Percentiles rank a stretch among this genome's conserved stretches.
These are phyloP conservation scores for Eufriesea mexicana DNA, from an alignment of 1,140 invertebrate species.

Conservation along the genomic window DNA sequence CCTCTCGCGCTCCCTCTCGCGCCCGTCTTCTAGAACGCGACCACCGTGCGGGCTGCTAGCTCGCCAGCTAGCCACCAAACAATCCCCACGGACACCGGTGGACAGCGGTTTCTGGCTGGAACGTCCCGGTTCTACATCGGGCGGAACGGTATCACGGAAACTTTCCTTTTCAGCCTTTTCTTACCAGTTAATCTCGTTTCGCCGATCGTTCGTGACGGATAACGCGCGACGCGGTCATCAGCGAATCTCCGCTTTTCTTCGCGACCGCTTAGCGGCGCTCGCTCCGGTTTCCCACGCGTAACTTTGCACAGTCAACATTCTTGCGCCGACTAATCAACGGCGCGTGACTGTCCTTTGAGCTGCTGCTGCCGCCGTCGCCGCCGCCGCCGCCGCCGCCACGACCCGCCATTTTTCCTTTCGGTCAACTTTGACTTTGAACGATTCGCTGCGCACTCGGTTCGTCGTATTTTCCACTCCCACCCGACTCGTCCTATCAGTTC, in stretches of 20 bases:
- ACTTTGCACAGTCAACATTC: constrained; percentile 46
- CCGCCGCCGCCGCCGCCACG: constrained; percentile 12
- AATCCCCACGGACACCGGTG: not conserved
- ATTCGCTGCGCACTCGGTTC: not conserved
- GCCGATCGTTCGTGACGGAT: constrained; percentile 20
- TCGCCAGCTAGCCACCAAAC: not conserved
- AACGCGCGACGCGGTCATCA: not conserved
- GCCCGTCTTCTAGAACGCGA: constrained; percentile 26
- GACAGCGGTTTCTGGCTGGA: not conserved
- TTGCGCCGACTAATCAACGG: constrained; percentile 44
- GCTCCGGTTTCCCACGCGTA: constrained; percentile 39
- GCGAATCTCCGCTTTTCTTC: not conserved
- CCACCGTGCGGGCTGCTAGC: not conserved
- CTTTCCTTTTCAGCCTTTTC: constrained; percentile 26
- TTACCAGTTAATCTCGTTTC: not conserved
- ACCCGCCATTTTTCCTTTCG: not conserved
- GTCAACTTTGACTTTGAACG: constrained; percentile 1
- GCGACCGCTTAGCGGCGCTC: not conserved
- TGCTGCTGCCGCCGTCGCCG: constrained; percentile 11
- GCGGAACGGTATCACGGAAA: not conserved
- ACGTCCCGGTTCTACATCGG: not conserved
- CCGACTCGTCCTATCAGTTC: no score
- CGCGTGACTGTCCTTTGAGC: constrained; percentile 46
- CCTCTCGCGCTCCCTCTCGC: constrained; percentile 5
- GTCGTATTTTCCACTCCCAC: not conserved